Conservation (phyloP, 1,140 invertebrate genomes). For the Hetaerina americana region DNA sequence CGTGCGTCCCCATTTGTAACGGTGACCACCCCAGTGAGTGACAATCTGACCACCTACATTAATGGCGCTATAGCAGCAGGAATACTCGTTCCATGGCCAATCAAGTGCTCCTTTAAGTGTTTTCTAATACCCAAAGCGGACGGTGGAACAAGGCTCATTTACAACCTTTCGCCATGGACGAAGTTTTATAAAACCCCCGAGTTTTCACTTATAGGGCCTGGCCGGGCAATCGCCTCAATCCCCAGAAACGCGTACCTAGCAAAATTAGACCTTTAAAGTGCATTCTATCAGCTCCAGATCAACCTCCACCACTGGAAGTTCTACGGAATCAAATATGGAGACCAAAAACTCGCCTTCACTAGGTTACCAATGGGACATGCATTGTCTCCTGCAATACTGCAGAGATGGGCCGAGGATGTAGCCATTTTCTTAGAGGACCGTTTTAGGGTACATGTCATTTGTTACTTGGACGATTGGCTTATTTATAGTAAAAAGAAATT, state of each 20-base stretch:
- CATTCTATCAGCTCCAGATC: background rate
- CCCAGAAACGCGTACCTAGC: background rate
- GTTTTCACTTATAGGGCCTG: background rate
- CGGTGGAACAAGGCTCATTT: background rate
- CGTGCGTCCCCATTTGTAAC: background rate
- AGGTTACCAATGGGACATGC: background rate
- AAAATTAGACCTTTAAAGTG: background rate
- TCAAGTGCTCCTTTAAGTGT: background rate
- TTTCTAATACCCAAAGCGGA: background rate
- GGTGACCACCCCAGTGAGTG: background rate
- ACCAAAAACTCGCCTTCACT: background rate
- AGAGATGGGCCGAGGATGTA: background rate
- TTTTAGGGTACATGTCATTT: background rate
- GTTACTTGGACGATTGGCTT: background rate
- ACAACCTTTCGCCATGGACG: background rate
- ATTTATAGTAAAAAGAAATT: too few relatives aligned
- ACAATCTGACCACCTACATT: background rate
- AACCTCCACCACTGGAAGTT: background rate
- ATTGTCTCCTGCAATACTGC: background rate
- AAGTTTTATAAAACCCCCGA: background rate
- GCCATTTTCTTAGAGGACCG: background rate
- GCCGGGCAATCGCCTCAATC: background rate
- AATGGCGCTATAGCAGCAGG: background rate
- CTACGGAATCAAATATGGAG: background rate
- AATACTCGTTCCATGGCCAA: background rate